A percentile compares a stretch with the other conserved stretches of the same genome.
Evolutionary conservation across 2,797 vertebrate species (phyloP).

Genomic region (Liparis tanakae): DNA sequence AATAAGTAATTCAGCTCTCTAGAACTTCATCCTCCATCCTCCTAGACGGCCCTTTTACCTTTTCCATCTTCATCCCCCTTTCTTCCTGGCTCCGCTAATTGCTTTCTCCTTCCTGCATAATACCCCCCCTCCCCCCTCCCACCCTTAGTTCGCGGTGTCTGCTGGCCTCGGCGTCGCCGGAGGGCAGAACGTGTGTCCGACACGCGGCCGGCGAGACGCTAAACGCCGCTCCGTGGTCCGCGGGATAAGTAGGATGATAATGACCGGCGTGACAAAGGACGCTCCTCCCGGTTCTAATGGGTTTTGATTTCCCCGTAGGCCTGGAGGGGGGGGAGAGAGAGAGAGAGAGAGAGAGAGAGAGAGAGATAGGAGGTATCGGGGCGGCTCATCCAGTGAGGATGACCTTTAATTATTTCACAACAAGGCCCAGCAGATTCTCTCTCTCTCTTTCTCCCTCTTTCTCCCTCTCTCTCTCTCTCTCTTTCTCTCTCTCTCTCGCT

Average conservation of each 20-base stretch:
- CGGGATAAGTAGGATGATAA: conserved; percentile 77
- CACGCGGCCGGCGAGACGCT: conserved; percentile 72
- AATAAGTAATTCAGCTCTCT: conserved; percentile 71
- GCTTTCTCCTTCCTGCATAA: conserved; percentile 73
- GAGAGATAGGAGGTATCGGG: conserved; percentile 72
- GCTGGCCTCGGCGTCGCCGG: conserved; percentile 73
- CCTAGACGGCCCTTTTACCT: conserved; percentile 56
- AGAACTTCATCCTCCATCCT: conserved; percentile 34
- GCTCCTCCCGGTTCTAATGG: conserved; percentile 73
- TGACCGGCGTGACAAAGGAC: conserved; percentile 77
- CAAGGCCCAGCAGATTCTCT: conserved; percentile 73
- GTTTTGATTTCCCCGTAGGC: conserved; percentile 80
- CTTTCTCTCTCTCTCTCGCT: too few relatives aligned
- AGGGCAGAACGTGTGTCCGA: conserved; percentile 56
- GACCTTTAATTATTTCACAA: conserved; percentile 84
- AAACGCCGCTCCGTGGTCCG: conserved; percentile 72
- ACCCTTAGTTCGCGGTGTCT: conserved; percentile 59
- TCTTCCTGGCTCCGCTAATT: conserved; percentile 71
- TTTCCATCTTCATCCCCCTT: conserved; percentile 65
- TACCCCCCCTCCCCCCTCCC: conserved; percentile 58
- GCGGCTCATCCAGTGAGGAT: conserved; percentile 77
- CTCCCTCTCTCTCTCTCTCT: too few relatives aligned
- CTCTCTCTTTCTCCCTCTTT: not conserved
- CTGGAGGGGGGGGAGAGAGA: conserved; percentile 2
- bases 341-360: too few relatives aligned